Evolutionary conservation across 2,888 invertebrate genomes (phyloP).

Genomic region (Dicroscelio sp.): DNA sequence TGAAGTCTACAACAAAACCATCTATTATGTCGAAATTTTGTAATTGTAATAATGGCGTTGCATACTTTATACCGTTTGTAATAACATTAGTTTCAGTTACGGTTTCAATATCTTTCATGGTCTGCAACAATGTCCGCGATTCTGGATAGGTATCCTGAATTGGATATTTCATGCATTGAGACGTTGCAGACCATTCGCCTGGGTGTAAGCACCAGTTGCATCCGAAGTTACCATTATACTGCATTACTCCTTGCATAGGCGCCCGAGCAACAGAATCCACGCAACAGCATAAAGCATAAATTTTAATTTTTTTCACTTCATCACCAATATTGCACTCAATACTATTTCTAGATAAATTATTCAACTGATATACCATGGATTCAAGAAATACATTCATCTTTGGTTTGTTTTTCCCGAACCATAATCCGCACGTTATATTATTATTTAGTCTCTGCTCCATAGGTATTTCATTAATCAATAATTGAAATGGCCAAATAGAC

Average conservation of each 20-base stretch:
- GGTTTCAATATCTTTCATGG: neutral
- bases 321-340: slow-evolving; percentile 39
- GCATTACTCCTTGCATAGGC: slow-evolving; percentile 70
- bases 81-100: neutral
- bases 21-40: slow-evolving; percentile 67
- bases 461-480: slow-evolving; percentile 71
- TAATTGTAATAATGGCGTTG: slow-evolving; percentile 44
- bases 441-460: slow-evolving; percentile 26
- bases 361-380: slow-evolving; percentile 42
- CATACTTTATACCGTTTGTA: slow-evolving; percentile 46
- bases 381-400: slow-evolving; percentile 62
- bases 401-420: slow-evolving; percentile 71
- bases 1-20: slow-evolving; percentile 67
- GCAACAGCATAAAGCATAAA: slow-evolving; percentile 46
- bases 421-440: slow-evolving; percentile 51
- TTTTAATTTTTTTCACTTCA: slow-evolving; percentile 31
- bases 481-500: slow-evolving; percentile 68
- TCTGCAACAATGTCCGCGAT: neutral
- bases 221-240: slow-evolving; percentile 72
- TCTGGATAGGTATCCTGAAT: neutral
- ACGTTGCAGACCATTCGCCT: slow-evolving; percentile 18
- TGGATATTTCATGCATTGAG: slow-evolving; percentile 17
- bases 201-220: slow-evolving; percentile 77
- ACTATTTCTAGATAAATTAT: slow-evolving; percentile 34
- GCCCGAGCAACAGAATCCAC: slow-evolving; percentile 71